phyloP scores from a whole-genome alignment of 2,113 vertebrate species.

The Propithecus coquereli region DNA sequence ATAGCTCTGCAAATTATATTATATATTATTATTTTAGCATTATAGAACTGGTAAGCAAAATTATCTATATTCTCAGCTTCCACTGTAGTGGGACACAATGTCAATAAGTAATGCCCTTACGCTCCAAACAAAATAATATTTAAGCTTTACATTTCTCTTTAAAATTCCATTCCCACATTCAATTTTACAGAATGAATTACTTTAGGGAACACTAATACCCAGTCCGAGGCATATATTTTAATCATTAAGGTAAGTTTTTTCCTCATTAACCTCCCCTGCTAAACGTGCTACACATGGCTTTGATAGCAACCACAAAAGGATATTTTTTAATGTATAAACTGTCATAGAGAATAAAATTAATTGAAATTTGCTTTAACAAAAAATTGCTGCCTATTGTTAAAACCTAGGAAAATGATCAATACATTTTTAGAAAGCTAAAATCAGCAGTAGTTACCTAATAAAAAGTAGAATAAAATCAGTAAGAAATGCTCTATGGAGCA shows the following conservation, averaged over 20 bases:
- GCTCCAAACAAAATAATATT: slow-evolving; percentile 19
- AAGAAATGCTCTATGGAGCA: background rate
- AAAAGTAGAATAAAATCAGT: background rate
- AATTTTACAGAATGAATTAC: background rate
- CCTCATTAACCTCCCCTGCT: background rate
- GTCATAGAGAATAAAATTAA: background rate
- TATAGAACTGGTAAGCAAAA: slow-evolving; percentile 14
- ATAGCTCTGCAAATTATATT: background rate
- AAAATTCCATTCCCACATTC: background rate
- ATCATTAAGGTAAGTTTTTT: slow-evolving; percentile 29
- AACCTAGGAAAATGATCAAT: background rate
- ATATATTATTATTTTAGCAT: background rate
- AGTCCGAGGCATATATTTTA: slow-evolving; percentile 15
- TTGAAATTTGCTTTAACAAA: background rate
- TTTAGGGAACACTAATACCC: background rate
- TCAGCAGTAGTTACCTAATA: background rate
- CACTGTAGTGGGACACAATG: background rate
- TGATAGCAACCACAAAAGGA: background rate
- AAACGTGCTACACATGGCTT: background rate
- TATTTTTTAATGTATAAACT: slow-evolving; percentile 1
- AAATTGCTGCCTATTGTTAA: background rate
- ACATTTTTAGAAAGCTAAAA: background rate
- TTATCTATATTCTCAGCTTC: slow-evolving; percentile 25
- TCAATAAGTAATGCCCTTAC: background rate
- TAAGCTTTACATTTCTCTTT: background rate